Base-by-base conservation (phyloP, 2,113 vertebrate species). In the Hirundichthys speculiger region DNA sequence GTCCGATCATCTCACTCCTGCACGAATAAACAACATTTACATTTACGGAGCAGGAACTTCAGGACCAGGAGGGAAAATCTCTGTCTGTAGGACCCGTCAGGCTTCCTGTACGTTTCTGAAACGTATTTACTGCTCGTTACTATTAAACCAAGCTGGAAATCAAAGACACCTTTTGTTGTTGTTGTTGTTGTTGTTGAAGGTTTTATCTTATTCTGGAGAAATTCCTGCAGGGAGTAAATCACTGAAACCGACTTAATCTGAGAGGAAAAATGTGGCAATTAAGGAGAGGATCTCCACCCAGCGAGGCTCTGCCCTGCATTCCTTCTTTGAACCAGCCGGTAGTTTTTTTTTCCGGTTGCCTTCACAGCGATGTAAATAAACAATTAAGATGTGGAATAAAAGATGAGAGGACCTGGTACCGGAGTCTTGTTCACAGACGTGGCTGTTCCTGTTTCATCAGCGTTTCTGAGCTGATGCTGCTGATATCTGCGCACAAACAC, bases 351-450 rank as follows among this genome's bases (percentile, higher is more conserved):
- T 72, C 61, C 52, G 72, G 67, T 8, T 11, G 16, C 55, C 58
- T 69, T 62, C 58, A 30, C 27, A 9, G n/a, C 11, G 5, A 7
- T 25, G 72, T 73, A 84, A 88, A 88, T 65, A 85, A 84, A 80
- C 80, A 55, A 68, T 60, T 84, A 65, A 58, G 64, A 70, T 83
- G 18, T 51, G 77, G 77, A 73, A 75, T 53, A 47, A 8, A 2
- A 64, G 75, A 76, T 58, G 60, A 78, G 42, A 22, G 41, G 13
- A 57, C 13, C 54, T 21, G 10, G 16, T 22, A 14, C 48, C 13
- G 24, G 1, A 50, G 7, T 41, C 20, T 46, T 30, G 7, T 30
- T 55, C 50, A 42, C 19, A 3, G 34, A 5, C 22, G 45, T 47
- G 34, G 16, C 19, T 6, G 25, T 27, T 27, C 6, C n/a, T n/a